Conservation (phyloP, 2,797 vertebrate species). For the Sebastes iracundus region DNA sequence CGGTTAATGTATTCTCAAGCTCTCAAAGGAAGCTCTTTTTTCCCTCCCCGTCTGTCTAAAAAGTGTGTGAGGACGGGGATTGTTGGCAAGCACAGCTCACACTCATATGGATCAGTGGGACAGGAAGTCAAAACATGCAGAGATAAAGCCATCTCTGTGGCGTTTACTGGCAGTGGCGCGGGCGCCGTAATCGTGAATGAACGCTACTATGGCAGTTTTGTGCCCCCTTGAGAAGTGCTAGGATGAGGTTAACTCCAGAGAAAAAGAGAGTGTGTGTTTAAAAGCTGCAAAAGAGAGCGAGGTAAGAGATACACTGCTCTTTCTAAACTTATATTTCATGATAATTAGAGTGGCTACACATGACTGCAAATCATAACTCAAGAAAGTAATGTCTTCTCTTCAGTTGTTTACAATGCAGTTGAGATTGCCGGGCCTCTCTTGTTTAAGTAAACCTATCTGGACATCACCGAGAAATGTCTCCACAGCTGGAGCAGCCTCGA, state of each 20-base stretch:
- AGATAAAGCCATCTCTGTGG: constrained; percentile 48
- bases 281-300: not conserved
- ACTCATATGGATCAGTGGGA: constrained; percentile 35
- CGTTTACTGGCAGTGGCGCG: constrained; percentile 12
- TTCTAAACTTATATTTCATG: not conserved
- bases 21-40: constrained; percentile 35
- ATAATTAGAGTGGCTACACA: not conserved
- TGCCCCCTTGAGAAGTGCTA: not conserved
- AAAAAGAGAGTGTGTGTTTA: not conserved
- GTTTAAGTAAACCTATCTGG: constrained; percentile 47
- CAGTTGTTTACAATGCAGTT: not conserved
- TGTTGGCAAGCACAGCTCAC: constrained; percentile 24
- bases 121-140: constrained; percentile 43
- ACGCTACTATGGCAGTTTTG: constrained; percentile 11
- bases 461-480: constrained; percentile 58
- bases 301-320: not conserved
- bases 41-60: not conserved
- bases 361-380: not conserved
- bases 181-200: constrained; percentile 35
- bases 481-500: constrained; percentile 58
- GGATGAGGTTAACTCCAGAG: not conserved
- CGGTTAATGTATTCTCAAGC: constrained; percentile 34
- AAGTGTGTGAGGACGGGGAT: constrained; percentile 29
- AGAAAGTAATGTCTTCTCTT: not conserved
- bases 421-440: not conserved